Conservation (phyloP, 1,140 invertebrate genomes). For the Episyrphus balteatus region DNA sequence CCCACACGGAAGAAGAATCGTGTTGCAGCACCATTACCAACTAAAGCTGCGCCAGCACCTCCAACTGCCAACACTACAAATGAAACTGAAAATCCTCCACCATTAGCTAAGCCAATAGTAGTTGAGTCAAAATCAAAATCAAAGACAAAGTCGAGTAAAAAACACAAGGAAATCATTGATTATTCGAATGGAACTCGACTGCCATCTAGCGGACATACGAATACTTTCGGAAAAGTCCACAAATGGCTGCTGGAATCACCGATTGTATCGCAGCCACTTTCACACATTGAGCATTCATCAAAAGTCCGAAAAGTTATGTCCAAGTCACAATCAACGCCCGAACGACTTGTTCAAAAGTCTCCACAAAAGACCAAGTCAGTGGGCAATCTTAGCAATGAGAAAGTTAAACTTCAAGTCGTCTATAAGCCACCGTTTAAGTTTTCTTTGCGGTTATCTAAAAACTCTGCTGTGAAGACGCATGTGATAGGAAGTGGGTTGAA, state of each 20-base stretch:
- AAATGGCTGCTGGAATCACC: conserved; percentile 72
- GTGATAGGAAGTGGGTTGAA: conserved; percentile 17
- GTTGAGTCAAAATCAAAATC: conserved; percentile 39
- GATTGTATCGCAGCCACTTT: conserved; percentile 29
- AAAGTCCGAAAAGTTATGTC: conserved; percentile 31
- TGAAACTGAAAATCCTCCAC: conserved; percentile 9
- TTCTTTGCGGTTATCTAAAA: conserved; percentile 64
- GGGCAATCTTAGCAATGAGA: conserved; percentile 42
- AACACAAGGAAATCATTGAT: conserved; percentile 64
- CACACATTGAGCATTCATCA: conserved; percentile 52
- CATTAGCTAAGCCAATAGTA: conserved; percentile 16
- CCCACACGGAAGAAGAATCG: conserved; percentile 23
- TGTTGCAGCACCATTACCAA: not conserved
- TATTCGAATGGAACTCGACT: conserved; percentile 40
- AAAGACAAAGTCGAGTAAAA: conserved; percentile 39
- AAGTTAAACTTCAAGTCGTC: conserved; percentile 66
- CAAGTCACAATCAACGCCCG: conserved; percentile 33
- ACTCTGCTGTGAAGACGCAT: conserved; percentile 43
- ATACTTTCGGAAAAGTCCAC: conserved; percentile 69
- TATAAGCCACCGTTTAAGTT: conserved; percentile 79
- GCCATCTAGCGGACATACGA: conserved; percentile 49
- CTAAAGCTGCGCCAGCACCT: conserved; percentile 2
- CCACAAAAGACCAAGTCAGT: conserved; percentile 35
- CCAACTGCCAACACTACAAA: not conserved
- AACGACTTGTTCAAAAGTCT: conserved; percentile 24